phyloP scores from a whole-genome alignment of 2,888 invertebrate genomes.

The Ormyrus thymus region DNA sequence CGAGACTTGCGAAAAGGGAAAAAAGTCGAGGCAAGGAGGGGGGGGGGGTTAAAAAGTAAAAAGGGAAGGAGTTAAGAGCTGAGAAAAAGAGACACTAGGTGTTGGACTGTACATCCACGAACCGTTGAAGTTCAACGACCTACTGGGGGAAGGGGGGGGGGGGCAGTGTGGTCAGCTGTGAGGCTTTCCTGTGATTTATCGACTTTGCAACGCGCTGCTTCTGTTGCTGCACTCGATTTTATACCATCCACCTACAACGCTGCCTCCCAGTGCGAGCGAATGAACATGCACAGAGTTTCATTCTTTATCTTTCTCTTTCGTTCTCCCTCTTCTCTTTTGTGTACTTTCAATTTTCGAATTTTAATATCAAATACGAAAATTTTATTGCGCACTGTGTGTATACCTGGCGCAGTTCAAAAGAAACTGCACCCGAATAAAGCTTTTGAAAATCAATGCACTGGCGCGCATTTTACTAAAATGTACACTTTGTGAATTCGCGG shows the following conservation, averaged over 20 bases:
- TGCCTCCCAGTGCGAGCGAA: background rate
- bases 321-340: constrained; percentile 12
- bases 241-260: constrained; percentile 11
- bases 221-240: constrained; percentile 17
- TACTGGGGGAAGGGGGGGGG: no score
- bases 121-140: constrained; percentile 32
- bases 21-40: background rate
- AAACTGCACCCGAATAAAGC: background rate
- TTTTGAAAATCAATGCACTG: background rate
- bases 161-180: constrained; percentile 40
- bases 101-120: background rate
- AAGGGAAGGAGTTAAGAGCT: constrained; percentile 11
- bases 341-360: constrained; percentile 33
- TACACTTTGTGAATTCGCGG: no score
- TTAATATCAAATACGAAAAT: constrained; percentile 18
- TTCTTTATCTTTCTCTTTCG: background rate
- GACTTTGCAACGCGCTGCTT: constrained; percentile 31
- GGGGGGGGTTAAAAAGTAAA: background rate
- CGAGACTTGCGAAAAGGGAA: constrained; percentile 10
- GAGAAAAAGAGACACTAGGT: background rate
- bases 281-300: background rate
- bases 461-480: background rate
- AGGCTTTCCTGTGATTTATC: constrained; percentile 42
- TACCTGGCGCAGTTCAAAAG: background rate
- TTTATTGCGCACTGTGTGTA: background rate